phyloP scores from a whole-genome alignment of 2,888 invertebrate genomes.

The Ypsolopha sequella region DNA sequence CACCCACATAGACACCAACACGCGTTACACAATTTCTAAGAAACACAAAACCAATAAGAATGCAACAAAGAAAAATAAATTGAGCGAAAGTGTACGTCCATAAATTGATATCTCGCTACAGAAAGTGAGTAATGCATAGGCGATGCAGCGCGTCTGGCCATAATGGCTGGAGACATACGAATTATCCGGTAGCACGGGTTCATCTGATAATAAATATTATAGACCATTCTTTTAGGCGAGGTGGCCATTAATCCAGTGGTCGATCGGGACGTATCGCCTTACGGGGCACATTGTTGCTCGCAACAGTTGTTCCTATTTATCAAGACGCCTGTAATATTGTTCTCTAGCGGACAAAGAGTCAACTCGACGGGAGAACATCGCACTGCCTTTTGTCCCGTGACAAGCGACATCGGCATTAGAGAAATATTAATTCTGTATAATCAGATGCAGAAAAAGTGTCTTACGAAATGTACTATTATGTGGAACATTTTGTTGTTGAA shows the following conservation, averaged over 20 bases:
- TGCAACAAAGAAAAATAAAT: constrained; percentile 31
- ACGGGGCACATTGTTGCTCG: constrained; percentile 59
- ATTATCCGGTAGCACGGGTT: constrained; percentile 63
- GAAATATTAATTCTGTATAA: constrained; percentile 46
- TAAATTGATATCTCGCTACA: constrained; percentile 49
- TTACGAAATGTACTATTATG: not conserved
- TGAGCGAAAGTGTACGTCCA: constrained; percentile 31
- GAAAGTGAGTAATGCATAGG: constrained; percentile 60
- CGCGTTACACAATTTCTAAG: constrained; percentile 28
- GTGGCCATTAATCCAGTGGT: constrained; percentile 65
- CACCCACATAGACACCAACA: constrained; percentile 27
- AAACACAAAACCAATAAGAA: constrained; percentile 42
- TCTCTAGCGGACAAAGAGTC: constrained; percentile 47
- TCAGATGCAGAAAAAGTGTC: constrained; percentile 17
- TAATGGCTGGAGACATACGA: constrained; percentile 61
- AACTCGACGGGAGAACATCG: constrained; percentile 34
- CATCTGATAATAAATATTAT: constrained; percentile 71
- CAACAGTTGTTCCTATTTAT: constrained; percentile 66
- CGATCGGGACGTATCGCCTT: constrained; percentile 66
- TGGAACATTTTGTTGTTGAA: not conserved
- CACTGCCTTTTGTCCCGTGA: constrained; percentile 46
- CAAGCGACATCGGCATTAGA: constrained; percentile 49
- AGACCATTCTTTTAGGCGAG: constrained; percentile 68
- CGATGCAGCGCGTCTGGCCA: constrained; percentile 44
- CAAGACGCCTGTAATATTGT: constrained; percentile 64